A percentile compares a stretch with the other conserved stretches of the same genome.
Evolutionary conservation across 1,140 invertebrate species (phyloP).

Genomic region (Drosophila ohnishii): DNA sequence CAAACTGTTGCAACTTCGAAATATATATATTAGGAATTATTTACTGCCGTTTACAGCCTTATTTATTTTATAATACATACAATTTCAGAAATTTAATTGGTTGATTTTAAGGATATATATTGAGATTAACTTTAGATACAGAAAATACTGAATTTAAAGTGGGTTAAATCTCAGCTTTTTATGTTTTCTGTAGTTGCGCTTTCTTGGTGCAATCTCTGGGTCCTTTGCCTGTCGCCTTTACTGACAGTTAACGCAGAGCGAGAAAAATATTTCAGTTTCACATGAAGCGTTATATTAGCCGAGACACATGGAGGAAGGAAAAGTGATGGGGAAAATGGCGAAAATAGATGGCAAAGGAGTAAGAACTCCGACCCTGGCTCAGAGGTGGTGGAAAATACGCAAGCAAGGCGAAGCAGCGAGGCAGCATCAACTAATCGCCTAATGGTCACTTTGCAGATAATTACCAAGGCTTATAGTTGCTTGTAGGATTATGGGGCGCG

Average conservation of each 20-base stretch:
- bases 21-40: not conserved
- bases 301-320: conserved; percentile 6
- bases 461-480: conserved; percentile 80
- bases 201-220: conserved; percentile 9
- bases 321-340: conserved; percentile 1
- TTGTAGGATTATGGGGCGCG: conserved; percentile 70
- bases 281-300: conserved; percentile 45
- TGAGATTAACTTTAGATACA: not conserved
- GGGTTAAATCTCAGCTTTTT: not conserved
- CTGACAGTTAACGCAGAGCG: conserved; percentile 10
- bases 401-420: conserved; percentile 36
- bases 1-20: conserved; percentile 1
- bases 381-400: conserved; percentile 7
- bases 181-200: not conserved
- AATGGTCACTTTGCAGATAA: conserved; percentile 82
- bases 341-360: conserved; percentile 5
- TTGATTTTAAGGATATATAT: not conserved
- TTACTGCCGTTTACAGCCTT: too few relatives aligned
- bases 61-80: not conserved
- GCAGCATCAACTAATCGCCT: conserved; percentile 75
- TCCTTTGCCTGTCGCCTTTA: conserved; percentile 29
- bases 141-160: too few relatives aligned
- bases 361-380: not conserved
- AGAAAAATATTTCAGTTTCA: conserved; percentile 38
- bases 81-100: not conserved